These are phyloP conservation scores for Sternarchorhynchus goeldii DNA, from an alignment of 2,797 vertebrate genomes.

Conservation along the genomic window DNA sequence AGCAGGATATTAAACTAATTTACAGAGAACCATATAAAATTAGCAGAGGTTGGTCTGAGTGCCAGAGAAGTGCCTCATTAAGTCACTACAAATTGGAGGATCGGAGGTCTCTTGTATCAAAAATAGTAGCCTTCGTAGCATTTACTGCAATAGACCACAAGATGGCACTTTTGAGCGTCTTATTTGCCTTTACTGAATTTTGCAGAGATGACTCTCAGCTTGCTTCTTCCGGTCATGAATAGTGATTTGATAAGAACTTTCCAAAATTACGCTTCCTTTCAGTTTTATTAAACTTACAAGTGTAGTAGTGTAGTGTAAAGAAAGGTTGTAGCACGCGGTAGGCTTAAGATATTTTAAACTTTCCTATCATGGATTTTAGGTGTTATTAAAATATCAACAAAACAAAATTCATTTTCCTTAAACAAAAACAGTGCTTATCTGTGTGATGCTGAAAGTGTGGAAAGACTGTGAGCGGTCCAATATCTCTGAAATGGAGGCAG, in stretches of 20 bases:
- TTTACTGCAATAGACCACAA: conserved; percentile 8
- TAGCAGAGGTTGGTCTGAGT: conserved; percentile 47
- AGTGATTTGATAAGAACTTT: not conserved
- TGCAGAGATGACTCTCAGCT: not conserved
- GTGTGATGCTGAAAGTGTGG: too few species aligned
- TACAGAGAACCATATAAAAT: conserved; percentile 46
- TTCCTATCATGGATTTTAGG: too few species aligned
- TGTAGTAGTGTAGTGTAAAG: too few species aligned
- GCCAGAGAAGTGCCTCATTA: conserved; percentile 42
- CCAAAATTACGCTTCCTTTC: not conserved
- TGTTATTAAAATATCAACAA: too few species aligned
- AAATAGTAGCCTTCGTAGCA: not conserved
- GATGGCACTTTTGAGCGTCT: conserved; percentile 23
- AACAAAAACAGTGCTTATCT: too few species aligned
- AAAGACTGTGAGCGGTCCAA: too few species aligned
- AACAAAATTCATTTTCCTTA: too few species aligned
- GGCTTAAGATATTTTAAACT: too few species aligned
- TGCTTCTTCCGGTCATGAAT: conserved; percentile 1
- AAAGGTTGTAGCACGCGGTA: too few species aligned
- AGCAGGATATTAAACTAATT: conserved; percentile 47
- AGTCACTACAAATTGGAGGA: conserved; percentile 36
- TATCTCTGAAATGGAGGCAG: too few species aligned
- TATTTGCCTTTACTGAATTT: not conserved
- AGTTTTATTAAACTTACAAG: too few species aligned
- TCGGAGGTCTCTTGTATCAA: not conserved